Conservation (phyloP, 92 coral and sea anemone species). For the Actinostola sp. region DNA sequence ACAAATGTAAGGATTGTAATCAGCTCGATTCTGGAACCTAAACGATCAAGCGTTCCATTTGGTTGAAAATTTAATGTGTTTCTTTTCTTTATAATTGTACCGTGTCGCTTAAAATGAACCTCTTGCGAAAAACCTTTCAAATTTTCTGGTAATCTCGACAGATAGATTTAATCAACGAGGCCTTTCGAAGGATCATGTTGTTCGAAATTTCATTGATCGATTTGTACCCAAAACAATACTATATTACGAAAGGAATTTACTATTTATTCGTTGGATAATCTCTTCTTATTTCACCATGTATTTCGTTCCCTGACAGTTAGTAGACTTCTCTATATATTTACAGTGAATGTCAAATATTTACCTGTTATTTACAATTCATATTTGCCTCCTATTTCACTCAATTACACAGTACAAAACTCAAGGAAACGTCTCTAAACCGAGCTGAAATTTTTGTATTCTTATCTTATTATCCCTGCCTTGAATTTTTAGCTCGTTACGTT, state of each 20-base stretch:
- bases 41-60: conserved; percentile 7
- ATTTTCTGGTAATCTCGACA: not conserved
- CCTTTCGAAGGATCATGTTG: too few relatives aligned
- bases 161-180: not conserved
- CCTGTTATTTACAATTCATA: not conserved
- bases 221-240: too few relatives aligned
- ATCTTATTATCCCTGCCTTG: too few relatives aligned
- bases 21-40: conserved; percentile 7
- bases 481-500: too few relatives aligned
- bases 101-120: not conserved
- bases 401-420: too few relatives aligned
- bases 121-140: conserved; percentile 1
- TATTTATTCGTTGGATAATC: not conserved
- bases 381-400: not conserved
- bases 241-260: not conserved
- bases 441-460: too few relatives aligned
- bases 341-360: conserved; percentile 11
- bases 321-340: not conserved
- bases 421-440: too few relatives aligned
- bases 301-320: not conserved
- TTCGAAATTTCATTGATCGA: too few relatives aligned
- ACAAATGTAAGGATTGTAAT: conserved; percentile 15
- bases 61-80: not conserved
- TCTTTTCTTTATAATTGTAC: not conserved
- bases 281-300: not conserved